Evolutionary conservation across 2,888 invertebrate genomes (phyloP), one percentile per base, ranked within the genome.

Genomic region (Drosophila putrida): DNA sequence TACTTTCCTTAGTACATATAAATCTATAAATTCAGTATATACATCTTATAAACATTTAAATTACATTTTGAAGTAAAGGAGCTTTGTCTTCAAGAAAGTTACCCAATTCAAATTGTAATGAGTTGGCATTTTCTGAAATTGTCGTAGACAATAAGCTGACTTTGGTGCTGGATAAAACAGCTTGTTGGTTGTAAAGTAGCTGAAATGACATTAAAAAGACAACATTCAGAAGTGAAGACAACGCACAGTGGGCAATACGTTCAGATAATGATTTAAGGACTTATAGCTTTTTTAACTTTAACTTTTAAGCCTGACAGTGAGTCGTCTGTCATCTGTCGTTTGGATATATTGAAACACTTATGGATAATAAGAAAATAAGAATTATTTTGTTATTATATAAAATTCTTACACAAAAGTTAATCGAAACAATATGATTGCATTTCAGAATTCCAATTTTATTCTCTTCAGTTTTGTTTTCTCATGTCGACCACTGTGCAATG

Each of bases 121-220:
- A 84, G 82, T 84, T 84, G 82, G 85, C 84, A 80, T 85, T 82
- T 87, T 84, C 58, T 60, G 72, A 82, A 75, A 81, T 74, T 78
- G 64, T 74, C 57, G 59, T 61, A 66, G 75, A 71, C 72, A 65
- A 65, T 70, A 61, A 62, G 69, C 54, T 55, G 70, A 36, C 44
- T 36, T 33, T 36, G 60, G 59, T 51, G 41, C 31, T 31, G 46
- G 36, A 50, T 38, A 55, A 62, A 58, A 58, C 51, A 55, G 39
- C 54, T 36, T 66, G 61, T 64, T 61, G 65, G 60, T 38, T 72
- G 68, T 79, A 86, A 86, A 86, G 82, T 81, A 83, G 82, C 83
- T 86, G 83, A 86, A 83, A 83, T 79, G 79, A 81, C 83, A 86
- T 86, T 83, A 81, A 86, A 86, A 82, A 74, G 79, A 78, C 83